These are phyloP conservation scores for Drosophila parabipectinata DNA, from an alignment of 1,140 invertebrate genomes.

Conservation along the genomic window DNA sequence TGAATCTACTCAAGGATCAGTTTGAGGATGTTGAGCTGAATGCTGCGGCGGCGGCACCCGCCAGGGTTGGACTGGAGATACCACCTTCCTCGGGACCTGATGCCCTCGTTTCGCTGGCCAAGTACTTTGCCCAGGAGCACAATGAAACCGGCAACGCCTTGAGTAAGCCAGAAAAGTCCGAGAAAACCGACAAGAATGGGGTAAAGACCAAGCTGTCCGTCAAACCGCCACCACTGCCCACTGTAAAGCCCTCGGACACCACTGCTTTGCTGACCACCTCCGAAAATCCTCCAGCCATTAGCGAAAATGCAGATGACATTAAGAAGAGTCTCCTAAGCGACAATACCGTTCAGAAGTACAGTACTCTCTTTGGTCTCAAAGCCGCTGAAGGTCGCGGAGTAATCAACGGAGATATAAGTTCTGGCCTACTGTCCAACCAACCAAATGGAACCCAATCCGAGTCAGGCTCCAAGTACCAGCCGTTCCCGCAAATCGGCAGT, in stretches of 20 bases:
- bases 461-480: slow-evolving; percentile 43
- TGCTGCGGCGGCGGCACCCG: slow-evolving; percentile 54
- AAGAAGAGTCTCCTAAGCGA: slow-evolving; percentile 85
- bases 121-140: slow-evolving; percentile 90
- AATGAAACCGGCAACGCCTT: slow-evolving; percentile 84
- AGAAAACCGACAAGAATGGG: slow-evolving; percentile 49
- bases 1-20: slow-evolving; percentile 77
- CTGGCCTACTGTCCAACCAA: slow-evolving; percentile 35
- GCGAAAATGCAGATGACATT: slow-evolving; percentile 77
- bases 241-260: slow-evolving; percentile 59
- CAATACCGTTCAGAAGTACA: slow-evolving; percentile 87
- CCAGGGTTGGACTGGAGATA: slow-evolving; percentile 86
- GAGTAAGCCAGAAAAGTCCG: slow-evolving; percentile 40
- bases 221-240: slow-evolving; percentile 53
- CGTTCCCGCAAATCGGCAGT: slow-evolving; percentile 78
- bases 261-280: slow-evolving; percentile 66
- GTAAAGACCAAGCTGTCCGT: slow-evolving; percentile 53
- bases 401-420: slow-evolving; percentile 34
- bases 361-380: slow-evolving; percentile 85
- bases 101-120: slow-evolving; percentile 90
- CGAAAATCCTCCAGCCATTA: slow-evolving; percentile 55
- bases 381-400: slow-evolving; percentile 28
- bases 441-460: slow-evolving; percentile 41
- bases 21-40: slow-evolving; percentile 69
- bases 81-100: slow-evolving; percentile 90